These are phyloP conservation scores for Valencia hispanica DNA, from an alignment of 2,797 vertebrate genomes.

Conservation along the genomic window DNA sequence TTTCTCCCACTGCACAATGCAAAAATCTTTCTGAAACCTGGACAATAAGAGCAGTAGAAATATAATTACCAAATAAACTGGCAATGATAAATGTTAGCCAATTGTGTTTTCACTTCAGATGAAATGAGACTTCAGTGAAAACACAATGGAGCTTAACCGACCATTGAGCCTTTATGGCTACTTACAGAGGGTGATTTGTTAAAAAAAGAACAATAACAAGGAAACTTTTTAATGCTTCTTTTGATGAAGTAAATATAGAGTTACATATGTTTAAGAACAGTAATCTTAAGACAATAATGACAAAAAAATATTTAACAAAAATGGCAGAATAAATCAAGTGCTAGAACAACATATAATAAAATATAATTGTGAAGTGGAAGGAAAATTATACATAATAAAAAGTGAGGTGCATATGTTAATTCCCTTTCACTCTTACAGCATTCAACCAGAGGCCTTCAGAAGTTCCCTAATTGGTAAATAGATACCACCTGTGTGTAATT, in stretches of 20 bases:
- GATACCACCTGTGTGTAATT: too few relatives aligned
- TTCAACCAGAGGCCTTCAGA: too few relatives aligned
- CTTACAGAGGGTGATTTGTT: slow-evolving; percentile 20
- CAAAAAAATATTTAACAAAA: slow-evolving; percentile 1
- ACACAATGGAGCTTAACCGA: slow-evolving; percentile 44
- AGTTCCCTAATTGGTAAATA: too few relatives aligned
- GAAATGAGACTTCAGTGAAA: slow-evolving; percentile 38
- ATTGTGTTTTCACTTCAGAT: slow-evolving; percentile 43
- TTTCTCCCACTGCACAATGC: not conserved
- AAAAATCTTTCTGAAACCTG: slow-evolving; percentile 39
- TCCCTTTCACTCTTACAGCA: too few relatives aligned
- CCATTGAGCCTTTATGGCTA: slow-evolving; percentile 27
- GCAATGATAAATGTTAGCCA: slow-evolving; percentile 38
- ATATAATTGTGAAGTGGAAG: too few relatives aligned
- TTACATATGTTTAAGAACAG: slow-evolving; percentile 9
- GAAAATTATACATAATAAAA: too few relatives aligned
- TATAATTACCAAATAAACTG: slow-evolving; percentile 47
- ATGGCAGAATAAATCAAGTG: slow-evolving; percentile 17
- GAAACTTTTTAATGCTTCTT: slow-evolving; percentile 26
- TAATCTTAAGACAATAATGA: slow-evolving; percentile 8
- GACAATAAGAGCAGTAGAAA: slow-evolving; percentile 26
- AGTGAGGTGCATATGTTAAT: too few relatives aligned
- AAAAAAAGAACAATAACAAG: slow-evolving; percentile 1
- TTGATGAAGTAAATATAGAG: slow-evolving; percentile 29
- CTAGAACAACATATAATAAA: too few relatives aligned